phyloP scores from a whole-genome alignment of 2,113 vertebrate genomes.

The Promerops cafer region DNA sequence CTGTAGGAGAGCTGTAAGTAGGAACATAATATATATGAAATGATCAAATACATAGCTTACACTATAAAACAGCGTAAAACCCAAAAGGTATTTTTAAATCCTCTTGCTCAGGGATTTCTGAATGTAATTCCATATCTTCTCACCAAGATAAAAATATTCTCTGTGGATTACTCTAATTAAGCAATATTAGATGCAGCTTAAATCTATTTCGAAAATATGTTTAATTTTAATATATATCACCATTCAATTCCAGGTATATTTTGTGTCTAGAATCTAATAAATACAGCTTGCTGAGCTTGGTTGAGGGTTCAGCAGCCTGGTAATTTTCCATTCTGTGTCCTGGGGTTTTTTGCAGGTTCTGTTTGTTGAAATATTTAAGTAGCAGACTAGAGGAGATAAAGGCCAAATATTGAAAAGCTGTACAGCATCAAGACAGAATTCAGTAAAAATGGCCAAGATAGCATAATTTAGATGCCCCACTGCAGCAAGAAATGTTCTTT shows the following conservation, averaged over 20 bases:
- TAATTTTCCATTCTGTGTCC: not conserved
- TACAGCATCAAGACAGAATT: not conserved
- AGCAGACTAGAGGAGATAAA: not conserved
- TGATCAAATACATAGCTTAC: not conserved
- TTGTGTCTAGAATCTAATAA: not conserved
- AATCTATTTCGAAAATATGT: not conserved
- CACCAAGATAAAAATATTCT: not conserved
- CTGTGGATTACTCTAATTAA: not conserved
- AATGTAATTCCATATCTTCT: not conserved
- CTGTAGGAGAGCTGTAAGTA: not conserved
- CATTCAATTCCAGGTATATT: not conserved
- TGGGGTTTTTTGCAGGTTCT: not conserved
- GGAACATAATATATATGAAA: not conserved
- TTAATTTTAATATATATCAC: not conserved
- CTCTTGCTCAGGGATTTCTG: not conserved
- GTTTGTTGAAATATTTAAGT: not conserved
- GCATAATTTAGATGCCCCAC: not conserved
- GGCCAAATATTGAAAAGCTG: not conserved
- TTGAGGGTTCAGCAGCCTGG: not conserved
- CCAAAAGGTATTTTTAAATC: not conserved
- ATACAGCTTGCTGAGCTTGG: not conserved
- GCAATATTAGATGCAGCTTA: not conserved
- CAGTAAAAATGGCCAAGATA: not conserved
- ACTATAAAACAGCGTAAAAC: not conserved
- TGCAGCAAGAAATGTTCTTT: not conserved